These are phyloP conservation scores for Karalla daura DNA, from an alignment of 2,797 vertebrate species.

Conservation along the genomic window DNA sequence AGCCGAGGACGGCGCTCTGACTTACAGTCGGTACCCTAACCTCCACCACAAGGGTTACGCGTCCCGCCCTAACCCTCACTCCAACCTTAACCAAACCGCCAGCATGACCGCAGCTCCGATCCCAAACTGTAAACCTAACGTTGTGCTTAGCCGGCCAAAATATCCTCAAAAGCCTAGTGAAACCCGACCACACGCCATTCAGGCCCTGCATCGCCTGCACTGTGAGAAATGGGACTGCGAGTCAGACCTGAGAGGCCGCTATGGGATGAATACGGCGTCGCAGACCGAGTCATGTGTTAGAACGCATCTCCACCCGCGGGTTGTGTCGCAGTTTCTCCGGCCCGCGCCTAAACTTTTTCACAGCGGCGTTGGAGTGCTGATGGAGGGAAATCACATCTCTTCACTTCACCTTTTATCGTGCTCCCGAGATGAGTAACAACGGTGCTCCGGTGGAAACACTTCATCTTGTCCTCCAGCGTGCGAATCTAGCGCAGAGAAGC, in stretches of 20 bases:
- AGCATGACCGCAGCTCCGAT: conserved; percentile 39
- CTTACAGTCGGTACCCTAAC: conserved; percentile 26
- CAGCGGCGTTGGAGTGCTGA: conserved; percentile 15
- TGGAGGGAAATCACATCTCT: conserved; percentile 34
- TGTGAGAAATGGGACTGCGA: too few species aligned
- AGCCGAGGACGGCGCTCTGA: conserved; percentile 9
- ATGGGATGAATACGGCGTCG: too few species aligned
- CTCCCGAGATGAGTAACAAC: conserved; percentile 87
- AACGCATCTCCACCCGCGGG: neutral
- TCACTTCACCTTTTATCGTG: conserved; percentile 86
- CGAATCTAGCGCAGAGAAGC: conserved; percentile 86
- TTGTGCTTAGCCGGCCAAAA: conserved; percentile 18
- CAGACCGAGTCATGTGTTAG: too few species aligned
- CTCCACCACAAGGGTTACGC: conserved; percentile 26
- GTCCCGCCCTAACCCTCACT: conserved; percentile 27
- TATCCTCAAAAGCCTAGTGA: conserved; percentile 19
- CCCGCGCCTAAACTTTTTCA: too few species aligned
- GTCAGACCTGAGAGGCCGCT: too few species aligned
- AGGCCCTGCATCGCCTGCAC: conserved; percentile 2
- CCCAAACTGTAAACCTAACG: conserved; percentile 41
- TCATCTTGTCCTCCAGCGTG: conserved; percentile 91
- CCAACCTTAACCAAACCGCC: conserved; percentile 49
- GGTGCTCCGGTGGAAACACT: conserved; percentile 87
- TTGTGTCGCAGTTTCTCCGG: neutral
- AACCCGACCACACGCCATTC: conserved; percentile 25